Evolutionary conservation across 2,888 invertebrate species (phyloP).

Genomic region (Amphipyra tragopoginis): DNA sequence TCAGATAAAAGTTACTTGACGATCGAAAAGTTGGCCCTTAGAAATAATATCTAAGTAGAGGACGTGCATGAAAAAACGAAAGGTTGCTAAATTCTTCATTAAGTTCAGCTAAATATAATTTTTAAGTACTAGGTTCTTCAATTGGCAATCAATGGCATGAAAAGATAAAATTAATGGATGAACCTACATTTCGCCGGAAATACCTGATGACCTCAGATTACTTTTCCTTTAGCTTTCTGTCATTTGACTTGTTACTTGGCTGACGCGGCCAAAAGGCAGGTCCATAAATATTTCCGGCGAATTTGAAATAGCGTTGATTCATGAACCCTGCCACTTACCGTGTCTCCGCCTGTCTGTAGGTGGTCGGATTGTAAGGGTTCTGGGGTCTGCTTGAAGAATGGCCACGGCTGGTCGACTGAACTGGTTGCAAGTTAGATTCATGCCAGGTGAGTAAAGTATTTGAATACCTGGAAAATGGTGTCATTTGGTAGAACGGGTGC

Average conservation of each 20-base stretch:
- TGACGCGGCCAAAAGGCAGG: neutral
- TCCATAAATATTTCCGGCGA: conserved; percentile 6
- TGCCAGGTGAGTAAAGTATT: conserved; percentile 80
- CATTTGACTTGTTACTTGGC: too few relatives aligned
- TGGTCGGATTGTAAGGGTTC: conserved; percentile 20
- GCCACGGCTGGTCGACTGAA: conserved; percentile 63
- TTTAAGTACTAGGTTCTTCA: neutral
- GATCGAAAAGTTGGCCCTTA: too few relatives aligned
- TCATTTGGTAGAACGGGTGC: conserved; percentile 48
- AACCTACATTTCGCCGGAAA: neutral
- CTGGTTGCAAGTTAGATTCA: conserved; percentile 72
- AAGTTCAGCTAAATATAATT: neutral
- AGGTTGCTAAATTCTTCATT: conserved; percentile 1
- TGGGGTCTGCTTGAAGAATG: conserved; percentile 20
- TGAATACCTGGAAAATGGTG: conserved; percentile 67
- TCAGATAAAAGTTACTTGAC: too few relatives aligned
- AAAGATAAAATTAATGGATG: conserved; percentile 8
- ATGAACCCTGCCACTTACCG: conserved; percentile 67
- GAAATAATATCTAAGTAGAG: neutral
- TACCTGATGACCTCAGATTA: conserved; percentile 4
- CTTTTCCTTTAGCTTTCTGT: too few relatives aligned
- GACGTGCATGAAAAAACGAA: conserved; percentile 2
- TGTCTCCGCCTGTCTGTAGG: conserved; percentile 78
- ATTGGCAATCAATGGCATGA: neutral
- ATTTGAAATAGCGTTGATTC: conserved; percentile 1